Evolutionary conservation across 1,140 invertebrate species (phyloP).

Genomic region (Anastrepha ludens): DNA sequence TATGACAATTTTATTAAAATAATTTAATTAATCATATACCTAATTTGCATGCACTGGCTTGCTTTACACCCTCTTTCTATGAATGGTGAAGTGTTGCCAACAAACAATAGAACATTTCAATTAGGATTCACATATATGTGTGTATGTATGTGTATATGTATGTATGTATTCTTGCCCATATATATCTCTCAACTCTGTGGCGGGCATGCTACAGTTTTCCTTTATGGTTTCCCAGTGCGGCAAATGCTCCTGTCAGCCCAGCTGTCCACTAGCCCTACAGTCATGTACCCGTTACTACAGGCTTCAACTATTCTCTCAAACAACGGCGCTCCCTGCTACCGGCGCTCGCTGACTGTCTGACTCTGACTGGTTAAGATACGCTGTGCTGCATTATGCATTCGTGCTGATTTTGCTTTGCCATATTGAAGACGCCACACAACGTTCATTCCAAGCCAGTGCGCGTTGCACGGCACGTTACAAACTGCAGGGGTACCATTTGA

Average conservation of each 20-base stretch:
- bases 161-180: not conserved
- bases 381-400: constrained; percentile 33
- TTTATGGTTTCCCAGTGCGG: not conserved
- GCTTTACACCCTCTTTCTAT: no score
- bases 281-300: not conserved
- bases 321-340: not conserved
- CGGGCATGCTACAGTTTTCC: not conserved
- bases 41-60: no score
- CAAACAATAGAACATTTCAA: no score
- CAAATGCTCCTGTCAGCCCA: not conserved
- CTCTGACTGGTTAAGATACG: not conserved
- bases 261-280: not conserved
- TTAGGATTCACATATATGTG: no score
- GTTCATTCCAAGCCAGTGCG: not conserved
- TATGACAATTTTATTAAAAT: no score
- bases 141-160: not conserved
- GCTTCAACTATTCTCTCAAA: no score
- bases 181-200: not conserved
- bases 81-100: no score
- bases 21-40: no score
- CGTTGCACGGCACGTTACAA: not conserved
- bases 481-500: constrained; percentile 5
- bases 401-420: not conserved
- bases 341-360: constrained; percentile 20
- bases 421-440: not conserved